These are phyloP conservation scores for Ctenoplectra terminalis DNA, from an alignment of 1,140 invertebrate genomes.

Conservation along the genomic window DNA sequence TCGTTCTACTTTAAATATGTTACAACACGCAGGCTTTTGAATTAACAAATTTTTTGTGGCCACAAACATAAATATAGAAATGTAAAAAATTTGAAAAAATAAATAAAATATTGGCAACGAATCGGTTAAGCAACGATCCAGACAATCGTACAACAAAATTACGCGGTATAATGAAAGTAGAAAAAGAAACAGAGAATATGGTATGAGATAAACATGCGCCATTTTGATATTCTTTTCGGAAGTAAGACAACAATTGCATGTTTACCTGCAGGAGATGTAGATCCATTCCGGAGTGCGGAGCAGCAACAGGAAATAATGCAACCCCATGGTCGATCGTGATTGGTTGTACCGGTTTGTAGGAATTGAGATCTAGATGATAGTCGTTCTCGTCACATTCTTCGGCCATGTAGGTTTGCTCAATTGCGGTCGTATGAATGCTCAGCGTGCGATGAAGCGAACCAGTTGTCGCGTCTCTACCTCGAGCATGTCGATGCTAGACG, in stretches of 20 bases:
- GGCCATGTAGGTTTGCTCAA: constrained; percentile 83
- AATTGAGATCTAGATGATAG: constrained; percentile 89
- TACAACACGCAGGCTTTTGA: no score
- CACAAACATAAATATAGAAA: no score
- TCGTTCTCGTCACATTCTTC: constrained; percentile 85
- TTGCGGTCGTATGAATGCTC: constrained; percentile 84
- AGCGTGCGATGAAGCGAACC: constrained; percentile 77
- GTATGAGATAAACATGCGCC: background rate
- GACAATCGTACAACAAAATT: no score
- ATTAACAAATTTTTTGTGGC: no score
- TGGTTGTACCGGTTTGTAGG: constrained; percentile 93
- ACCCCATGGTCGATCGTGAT: constrained; percentile 93
- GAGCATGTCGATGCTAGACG: constrained; percentile 88
- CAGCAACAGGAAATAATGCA: constrained; percentile 89
- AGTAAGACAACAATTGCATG: background rate
- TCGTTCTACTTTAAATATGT: no score
- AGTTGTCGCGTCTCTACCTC: constrained; percentile 83
- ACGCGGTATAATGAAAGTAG: rapidly evolving
- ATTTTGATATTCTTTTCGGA: background rate
- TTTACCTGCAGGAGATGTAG: constrained; percentile 90
- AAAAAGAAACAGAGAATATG: background rate
- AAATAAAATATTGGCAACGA: no score
- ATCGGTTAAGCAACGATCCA: background rate
- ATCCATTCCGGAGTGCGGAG: constrained; percentile 87
- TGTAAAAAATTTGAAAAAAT: no score